These are phyloP conservation scores for Trachelus stipa DNA, from an alignment of 2,888 invertebrate species.

Conservation along the genomic window DNA sequence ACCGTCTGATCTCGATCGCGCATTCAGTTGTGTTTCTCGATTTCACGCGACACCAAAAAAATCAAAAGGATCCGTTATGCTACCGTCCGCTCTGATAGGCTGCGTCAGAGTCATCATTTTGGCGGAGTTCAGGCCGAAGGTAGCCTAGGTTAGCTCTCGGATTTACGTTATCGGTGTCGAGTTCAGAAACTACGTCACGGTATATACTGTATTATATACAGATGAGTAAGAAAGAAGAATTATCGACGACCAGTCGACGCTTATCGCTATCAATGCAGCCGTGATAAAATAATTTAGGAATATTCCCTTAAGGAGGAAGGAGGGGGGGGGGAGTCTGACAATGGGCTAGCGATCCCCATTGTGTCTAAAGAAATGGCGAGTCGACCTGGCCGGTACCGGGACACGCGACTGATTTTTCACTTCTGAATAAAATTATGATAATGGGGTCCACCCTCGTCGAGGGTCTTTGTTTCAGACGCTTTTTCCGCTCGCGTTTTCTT, in stretches of 20 bases:
- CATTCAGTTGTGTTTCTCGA: too few relatives aligned
- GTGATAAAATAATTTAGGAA: slow-evolving; percentile 45
- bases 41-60: too few relatives aligned
- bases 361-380: slow-evolving; percentile 42
- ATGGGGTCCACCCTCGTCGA: slow-evolving; percentile 36
- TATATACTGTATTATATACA: not conserved
- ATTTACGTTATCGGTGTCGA: too few relatives aligned
- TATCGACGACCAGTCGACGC: slow-evolving; percentile 14
- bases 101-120: too few relatives aligned
- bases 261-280: slow-evolving; percentile 37
- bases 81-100: too few relatives aligned
- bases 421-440: slow-evolving; percentile 64
- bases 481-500: slow-evolving; percentile 26
- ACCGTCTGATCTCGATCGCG: too few relatives aligned
- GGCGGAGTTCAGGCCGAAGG: too few relatives aligned
- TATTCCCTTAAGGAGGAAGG: slow-evolving; percentile 28
- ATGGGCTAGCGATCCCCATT: slow-evolving; percentile 49
- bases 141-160: too few relatives aligned
- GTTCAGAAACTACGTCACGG: too few relatives aligned
- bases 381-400: slow-evolving; percentile 28
- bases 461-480: slow-evolving; percentile 50
- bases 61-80: too few relatives aligned
- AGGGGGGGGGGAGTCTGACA: slow-evolving; percentile 31
- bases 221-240: slow-evolving; percentile 3
- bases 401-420: slow-evolving; percentile 58